A percentile compares a stretch with the other conserved stretches of the same genome.
Evolutionary conservation across 2,888 invertebrate genomes (phyloP).

Genomic region (Limnephilus auricula): DNA sequence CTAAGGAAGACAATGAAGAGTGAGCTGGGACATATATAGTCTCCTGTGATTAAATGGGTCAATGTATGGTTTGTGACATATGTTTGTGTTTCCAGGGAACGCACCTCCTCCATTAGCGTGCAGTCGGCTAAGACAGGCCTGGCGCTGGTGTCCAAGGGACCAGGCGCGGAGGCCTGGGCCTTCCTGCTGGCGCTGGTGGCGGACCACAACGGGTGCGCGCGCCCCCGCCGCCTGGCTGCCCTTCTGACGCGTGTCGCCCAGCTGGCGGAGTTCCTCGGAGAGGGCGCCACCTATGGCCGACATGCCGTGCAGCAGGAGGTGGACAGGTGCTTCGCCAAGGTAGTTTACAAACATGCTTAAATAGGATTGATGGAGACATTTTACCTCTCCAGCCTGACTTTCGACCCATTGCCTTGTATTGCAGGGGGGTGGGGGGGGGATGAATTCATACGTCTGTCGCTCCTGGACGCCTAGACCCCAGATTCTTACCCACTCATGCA

Average conservation of each 20-base stretch:
- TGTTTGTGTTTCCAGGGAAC: conserved; percentile 74
- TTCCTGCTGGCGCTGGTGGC: conserved; percentile 85
- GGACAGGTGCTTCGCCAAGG: conserved; percentile 85
- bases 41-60: too few relatives aligned
- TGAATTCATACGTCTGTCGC: too few relatives aligned
- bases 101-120: conserved; percentile 81
- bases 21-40: too few relatives aligned
- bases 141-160: conserved; percentile 82
- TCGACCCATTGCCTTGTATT: too few relatives aligned
- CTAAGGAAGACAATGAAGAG: too few relatives aligned
- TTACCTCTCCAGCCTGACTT: too few relatives aligned
- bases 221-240: conserved; percentile 79
- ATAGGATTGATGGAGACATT: too few relatives aligned
- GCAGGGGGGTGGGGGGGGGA: too few relatives aligned
- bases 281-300: conserved; percentile 80
- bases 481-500: too few relatives aligned
- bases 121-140: conserved; percentile 83
- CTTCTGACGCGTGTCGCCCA: conserved; percentile 81
- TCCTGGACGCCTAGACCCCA: too few relatives aligned
- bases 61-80: too few relatives aligned
- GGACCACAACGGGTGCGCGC: conserved; percentile 87
- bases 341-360: conserved; percentile 68
- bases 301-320: conserved; percentile 82
- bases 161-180: conserved; percentile 80
- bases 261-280: conserved; percentile 80